Percentiles rank a stretch among this genome's conserved stretches.
phyloP scores from a whole-genome alignment of 2,888 invertebrate species.

The Patella caerulea region DNA sequence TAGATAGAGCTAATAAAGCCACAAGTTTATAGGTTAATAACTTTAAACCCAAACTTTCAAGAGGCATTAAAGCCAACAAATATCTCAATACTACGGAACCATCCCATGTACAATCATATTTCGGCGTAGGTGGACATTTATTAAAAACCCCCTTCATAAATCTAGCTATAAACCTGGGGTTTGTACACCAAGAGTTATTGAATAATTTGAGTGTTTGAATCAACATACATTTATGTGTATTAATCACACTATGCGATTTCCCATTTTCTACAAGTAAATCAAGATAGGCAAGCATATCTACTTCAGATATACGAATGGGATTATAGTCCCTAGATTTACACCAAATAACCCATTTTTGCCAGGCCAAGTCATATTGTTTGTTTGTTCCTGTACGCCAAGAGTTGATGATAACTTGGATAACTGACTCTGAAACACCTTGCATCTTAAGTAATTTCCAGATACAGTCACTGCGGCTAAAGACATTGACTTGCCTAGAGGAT shows the following conservation, averaged over 20 bases:
- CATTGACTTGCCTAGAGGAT: neutral
- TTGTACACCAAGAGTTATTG: neutral
- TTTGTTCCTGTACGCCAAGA: neutral
- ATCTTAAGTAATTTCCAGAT: neutral
- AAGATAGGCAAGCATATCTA: neutral
- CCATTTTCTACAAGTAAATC: neutral
- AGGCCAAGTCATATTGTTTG: neutral
- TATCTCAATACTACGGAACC: slow-evolving; percentile 29
- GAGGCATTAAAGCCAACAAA: slow-evolving; percentile 21
- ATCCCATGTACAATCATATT: slow-evolving; percentile 35
- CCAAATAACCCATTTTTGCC: neutral
- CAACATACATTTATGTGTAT: slow-evolving; percentile 2
- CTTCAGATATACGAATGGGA: slow-evolving; percentile 23
- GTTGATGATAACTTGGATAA: slow-evolving; percentile 12
- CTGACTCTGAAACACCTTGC: neutral
- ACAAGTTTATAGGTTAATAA: slow-evolving; percentile 29
- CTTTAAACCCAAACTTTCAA: slow-evolving; percentile 28
- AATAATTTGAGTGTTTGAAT: neutral
- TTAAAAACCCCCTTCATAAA: slow-evolving; percentile 35
- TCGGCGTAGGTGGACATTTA: slow-evolving; percentile 28
- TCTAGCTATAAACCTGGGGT: slow-evolving; percentile 13
- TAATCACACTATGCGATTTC: slow-evolving; percentile 1
- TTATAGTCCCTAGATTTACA: neutral
- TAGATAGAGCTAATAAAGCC: slow-evolving; percentile 24
- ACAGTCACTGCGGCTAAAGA: neutral